phyloP scores from a whole-genome alignment of 2,888 invertebrate species.

The Tinea trinotella region DNA sequence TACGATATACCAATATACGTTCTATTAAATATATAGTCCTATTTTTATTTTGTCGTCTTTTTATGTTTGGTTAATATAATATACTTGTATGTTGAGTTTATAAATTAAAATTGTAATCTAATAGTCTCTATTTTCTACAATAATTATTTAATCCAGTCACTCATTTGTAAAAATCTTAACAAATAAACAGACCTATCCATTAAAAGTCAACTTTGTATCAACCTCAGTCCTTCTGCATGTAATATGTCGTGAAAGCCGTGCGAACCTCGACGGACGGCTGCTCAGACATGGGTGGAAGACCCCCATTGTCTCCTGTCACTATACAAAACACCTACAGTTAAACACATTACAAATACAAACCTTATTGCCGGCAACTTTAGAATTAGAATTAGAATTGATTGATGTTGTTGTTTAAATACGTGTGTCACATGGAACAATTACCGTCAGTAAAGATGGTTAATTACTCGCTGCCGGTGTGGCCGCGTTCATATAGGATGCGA shows the following conservation, averaged over 20 bases:
- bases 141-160: too few species aligned
- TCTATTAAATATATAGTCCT: too few species aligned
- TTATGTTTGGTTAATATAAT: too few species aligned
- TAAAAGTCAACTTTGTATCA: neutral
- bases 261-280: constrained; percentile 32
- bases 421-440: constrained; percentile 13
- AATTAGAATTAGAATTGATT: neutral
- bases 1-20: too few species aligned
- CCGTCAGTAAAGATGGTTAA: constrained; percentile 15
- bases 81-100: too few species aligned
- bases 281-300: constrained; percentile 17
- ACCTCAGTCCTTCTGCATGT: constrained; percentile 30
- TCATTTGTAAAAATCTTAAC: neutral
- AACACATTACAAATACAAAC: neutral
- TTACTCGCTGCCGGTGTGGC: constrained; percentile 17
- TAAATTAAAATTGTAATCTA: too few species aligned
- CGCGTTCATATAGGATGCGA: constrained; percentile 12
- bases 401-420: neutral
- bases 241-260: constrained; percentile 60
- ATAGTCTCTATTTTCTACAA: too few species aligned
- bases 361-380: neutral
- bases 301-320: constrained; percentile 18
- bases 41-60: too few species aligned
- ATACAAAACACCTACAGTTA: neutral
- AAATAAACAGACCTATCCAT: constrained; percentile 3